Conservation (phyloP, 2,888 invertebrate genomes). For the Phanerotoma sp. region DNA sequence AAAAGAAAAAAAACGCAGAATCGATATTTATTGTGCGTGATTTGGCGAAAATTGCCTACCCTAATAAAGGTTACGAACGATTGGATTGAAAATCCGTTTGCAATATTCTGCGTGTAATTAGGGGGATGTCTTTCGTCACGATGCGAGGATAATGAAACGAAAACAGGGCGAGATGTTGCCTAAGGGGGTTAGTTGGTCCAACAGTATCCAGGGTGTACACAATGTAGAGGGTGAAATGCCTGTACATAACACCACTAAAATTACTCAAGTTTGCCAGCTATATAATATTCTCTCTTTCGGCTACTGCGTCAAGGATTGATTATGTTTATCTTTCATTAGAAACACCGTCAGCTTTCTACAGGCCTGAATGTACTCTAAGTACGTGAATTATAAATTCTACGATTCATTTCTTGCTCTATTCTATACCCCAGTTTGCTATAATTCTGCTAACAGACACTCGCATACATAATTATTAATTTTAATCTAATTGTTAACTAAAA, state of each 20-base stretch:
- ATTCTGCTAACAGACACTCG: background rate
- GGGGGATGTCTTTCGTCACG: constrained; percentile 36
- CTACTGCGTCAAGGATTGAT: constrained; percentile 45
- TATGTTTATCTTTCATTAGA: constrained; percentile 57
- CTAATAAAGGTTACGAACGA: too few species aligned
- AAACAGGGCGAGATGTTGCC: constrained; percentile 39
- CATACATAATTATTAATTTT: too few species aligned
- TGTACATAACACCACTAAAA: constrained; percentile 33
- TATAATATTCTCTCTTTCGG: constrained; percentile 55
- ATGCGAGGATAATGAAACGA: constrained; percentile 49
- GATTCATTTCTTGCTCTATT: constrained; percentile 21
- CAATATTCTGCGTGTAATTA: constrained; percentile 39
- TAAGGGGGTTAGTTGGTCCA: constrained; percentile 13
- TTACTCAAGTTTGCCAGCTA: constrained; percentile 44
- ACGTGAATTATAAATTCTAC: constrained; percentile 48
- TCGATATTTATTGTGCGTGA: background rate
- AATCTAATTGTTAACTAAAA: too few species aligned
- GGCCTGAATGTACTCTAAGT: constrained; percentile 36
- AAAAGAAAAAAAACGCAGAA: too few species aligned
- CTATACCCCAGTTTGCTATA: background rate
- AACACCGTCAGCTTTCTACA: constrained; percentile 36
- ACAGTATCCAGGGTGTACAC: constrained; percentile 11
- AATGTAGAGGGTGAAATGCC: constrained; percentile 4
- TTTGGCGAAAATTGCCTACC: background rate
- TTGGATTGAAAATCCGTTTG: constrained; percentile 24